These are phyloP conservation scores for Drosophila subsilvestris DNA, from an alignment of 2,888 invertebrate genomes.

Conservation along the genomic window DNA sequence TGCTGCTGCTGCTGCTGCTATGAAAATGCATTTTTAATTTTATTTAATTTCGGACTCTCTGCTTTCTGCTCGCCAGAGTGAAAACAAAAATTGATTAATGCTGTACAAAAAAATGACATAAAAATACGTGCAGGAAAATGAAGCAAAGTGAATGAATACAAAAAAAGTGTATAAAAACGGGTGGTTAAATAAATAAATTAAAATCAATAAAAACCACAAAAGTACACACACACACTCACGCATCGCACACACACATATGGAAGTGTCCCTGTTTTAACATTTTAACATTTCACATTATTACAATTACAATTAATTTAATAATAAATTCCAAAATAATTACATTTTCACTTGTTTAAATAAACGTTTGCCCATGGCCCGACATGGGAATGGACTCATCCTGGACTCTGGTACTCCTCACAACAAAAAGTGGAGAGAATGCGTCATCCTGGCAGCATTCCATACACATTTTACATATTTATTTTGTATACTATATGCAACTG, in stretches of 20 bases:
- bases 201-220: conserved; percentile 76
- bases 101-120: conserved; percentile 39
- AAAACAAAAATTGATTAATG: conserved; percentile 73
- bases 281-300: conserved; percentile 76
- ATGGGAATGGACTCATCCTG: conserved; percentile 23
- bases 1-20: conserved; percentile 20
- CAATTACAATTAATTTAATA: conserved; percentile 83
- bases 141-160: conserved; percentile 33
- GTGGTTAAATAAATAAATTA: conserved; percentile 77
- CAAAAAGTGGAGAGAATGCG: conserved; percentile 21
- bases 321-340: conserved; percentile 82
- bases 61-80: conserved; percentile 46
- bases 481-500: conserved; percentile 1
- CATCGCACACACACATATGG: background rate
- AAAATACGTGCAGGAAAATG: conserved; percentile 4
- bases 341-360: conserved; percentile 78
- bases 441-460: conserved; percentile 25
- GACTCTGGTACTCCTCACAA: conserved; percentile 4
- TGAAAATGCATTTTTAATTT: conserved; percentile 75
- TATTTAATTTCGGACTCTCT: conserved; percentile 58
- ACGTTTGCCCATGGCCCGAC: conserved; percentile 46
- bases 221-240: conserved; percentile 19
- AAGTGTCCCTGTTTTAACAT: conserved; percentile 42
- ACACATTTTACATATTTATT: conserved; percentile 17
- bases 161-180: conserved; percentile 25